A percentile compares a stretch with the other conserved stretches of the same genome.
Conservation (phyloP, 1,140 invertebrate genomes). For the Meloidogyne hapla region DNA sequence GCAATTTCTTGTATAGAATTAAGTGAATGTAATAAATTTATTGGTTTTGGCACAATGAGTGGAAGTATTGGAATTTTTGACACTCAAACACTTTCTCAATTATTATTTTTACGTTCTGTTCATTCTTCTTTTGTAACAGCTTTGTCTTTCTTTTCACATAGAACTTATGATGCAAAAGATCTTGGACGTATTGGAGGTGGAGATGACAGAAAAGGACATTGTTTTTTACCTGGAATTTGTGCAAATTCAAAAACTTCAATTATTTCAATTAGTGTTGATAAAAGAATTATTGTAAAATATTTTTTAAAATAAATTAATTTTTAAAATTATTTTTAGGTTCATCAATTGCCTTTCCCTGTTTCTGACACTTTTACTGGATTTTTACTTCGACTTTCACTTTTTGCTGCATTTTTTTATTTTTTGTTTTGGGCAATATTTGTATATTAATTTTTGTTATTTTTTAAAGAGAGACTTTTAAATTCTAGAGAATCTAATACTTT, state of each 20-base stretch:
- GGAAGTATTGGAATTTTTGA: slow-evolving; percentile 38
- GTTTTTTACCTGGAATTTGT: slow-evolving; percentile 38
- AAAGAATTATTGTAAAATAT: slow-evolving; percentile 33
- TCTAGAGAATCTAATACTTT: not conserved
- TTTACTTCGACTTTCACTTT: slow-evolving; percentile 13
- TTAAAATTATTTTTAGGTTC: slow-evolving; percentile 19
- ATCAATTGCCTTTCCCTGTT: slow-evolving; percentile 17
- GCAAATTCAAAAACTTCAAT: slow-evolving; percentile 23
- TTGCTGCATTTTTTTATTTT: slow-evolving; percentile 21
- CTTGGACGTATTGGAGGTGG: slow-evolving; percentile 27
- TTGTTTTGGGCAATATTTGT: slow-evolving; percentile 19
- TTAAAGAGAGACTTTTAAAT: slow-evolving; percentile 7
- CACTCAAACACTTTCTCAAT: slow-evolving; percentile 21
- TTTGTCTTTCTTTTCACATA: slow-evolving; percentile 36
- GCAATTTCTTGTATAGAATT: slow-evolving; percentile 26
- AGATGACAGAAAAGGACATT: not conserved
- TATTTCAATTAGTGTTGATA: slow-evolving; percentile 34
- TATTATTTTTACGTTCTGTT: slow-evolving; percentile 19
- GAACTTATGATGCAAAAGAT: slow-evolving; percentile 30
- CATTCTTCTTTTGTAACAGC: slow-evolving; percentile 35
- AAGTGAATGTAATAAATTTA: slow-evolving; percentile 39
- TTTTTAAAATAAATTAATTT: slow-evolving; percentile 7
- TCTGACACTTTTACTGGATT: slow-evolving; percentile 2
- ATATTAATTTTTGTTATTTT: not conserved
- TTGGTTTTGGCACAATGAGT: slow-evolving; percentile 38